Base-by-base conservation (phyloP, 2,797 vertebrate genomes). In the Acipenser transmontanus region DNA sequence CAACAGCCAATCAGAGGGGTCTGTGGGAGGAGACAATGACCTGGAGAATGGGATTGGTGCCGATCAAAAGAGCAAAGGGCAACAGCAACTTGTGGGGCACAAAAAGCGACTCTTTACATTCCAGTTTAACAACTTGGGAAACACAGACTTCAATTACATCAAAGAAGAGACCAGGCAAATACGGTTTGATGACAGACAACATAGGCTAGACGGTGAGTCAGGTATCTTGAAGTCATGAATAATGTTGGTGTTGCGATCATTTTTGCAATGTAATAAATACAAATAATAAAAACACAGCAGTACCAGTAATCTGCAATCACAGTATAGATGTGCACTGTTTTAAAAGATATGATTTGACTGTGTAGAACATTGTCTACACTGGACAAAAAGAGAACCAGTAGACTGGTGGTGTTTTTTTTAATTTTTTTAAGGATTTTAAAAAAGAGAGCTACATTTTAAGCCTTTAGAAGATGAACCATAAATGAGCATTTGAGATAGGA, bases 121-220 rank as follows among this genome's bases (percentile, higher is more conserved):
- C 95, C 97, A 98, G 83, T 97, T 98, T 85, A 98, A 95, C 80
- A 97, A 97, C 76, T 94, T 97, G 92, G 97, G 96, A 81, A 99
- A 93, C 83, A 92, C 93, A 0, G 96, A 99, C 75, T 90, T 94
- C 84, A 94, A 91, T 65, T 94, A 95, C 80, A 93, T 97, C 84
- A 97, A 95, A 82, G 96, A 98, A 76, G 96, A 98, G 80, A 91
- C 87, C 66, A 87, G 94, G 72, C 94, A 95, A 79, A 97, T 99
- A 82, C 90, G 93, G 77, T 99, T 99, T 70, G 95, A 98, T 69
- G 95, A 98, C 59, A 92, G 93, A 74, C 95, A 98, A 76, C 90
- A 93, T 72, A 88, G 94, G 68, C 92, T 97, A 77, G 96, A 97
- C 6, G 97, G 96, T 98, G 86, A 78, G 89, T 51, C 34, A 34